Conservation (phyloP, 2,888 invertebrate species). For the Ceraclea dissimilis region DNA sequence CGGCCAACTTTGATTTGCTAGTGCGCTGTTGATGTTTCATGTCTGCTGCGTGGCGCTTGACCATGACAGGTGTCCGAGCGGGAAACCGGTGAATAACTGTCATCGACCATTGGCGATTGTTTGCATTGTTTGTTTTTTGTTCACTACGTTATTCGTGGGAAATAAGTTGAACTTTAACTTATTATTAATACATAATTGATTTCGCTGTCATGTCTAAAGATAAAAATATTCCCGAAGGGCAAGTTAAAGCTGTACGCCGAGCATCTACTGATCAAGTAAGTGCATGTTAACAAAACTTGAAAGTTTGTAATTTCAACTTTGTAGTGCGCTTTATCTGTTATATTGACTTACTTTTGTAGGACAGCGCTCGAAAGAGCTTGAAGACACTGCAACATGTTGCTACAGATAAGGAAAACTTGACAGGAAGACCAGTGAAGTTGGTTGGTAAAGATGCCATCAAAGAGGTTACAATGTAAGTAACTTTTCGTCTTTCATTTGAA, state of each 20-base stretch:
- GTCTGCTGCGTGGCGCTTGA: no score
- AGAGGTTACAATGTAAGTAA: constrained; percentile 29
- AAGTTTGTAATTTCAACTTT: no score
- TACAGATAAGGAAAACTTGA: constrained; percentile 68
- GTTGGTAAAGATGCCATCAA: constrained; percentile 43
- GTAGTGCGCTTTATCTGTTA: no score
- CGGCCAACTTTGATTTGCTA: no score
- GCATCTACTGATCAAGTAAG: neutral
- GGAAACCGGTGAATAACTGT: no score
- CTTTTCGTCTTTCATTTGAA: neutral
- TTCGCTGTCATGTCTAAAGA: neutral
- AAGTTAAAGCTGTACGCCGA: neutral
- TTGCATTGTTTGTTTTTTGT: no score
- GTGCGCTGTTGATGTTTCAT: no score
- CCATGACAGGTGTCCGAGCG: no score
- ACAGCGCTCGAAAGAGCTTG: constrained; percentile 51
- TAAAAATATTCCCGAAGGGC: neutral
- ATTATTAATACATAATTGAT: no score
- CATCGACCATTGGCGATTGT: no score
- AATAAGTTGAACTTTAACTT: no score
- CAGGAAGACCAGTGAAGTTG: constrained; percentile 51
- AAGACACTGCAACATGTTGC: constrained; percentile 66
- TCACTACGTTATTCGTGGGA: no score
- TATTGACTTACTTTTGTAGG: neutral
- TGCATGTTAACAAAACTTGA: neutral